A percentile compares a stretch with the other conserved stretches of the same genome.
Evolutionary conservation across 2,113 vertebrate genomes (phyloP).

Genomic region (Caranx melampygus): DNA sequence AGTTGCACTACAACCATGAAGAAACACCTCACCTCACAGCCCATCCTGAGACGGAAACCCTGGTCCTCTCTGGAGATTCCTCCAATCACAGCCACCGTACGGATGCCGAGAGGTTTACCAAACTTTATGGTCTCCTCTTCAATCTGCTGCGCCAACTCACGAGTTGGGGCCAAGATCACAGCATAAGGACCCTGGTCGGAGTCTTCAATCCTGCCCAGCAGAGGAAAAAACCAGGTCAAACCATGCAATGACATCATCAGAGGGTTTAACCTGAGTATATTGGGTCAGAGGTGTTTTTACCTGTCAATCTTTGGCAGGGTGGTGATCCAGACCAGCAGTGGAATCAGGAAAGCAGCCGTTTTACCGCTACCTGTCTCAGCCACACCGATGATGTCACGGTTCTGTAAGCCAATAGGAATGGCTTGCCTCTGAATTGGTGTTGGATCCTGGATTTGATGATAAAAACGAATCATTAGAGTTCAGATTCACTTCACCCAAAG

Average conservation of each 20-base stretch:
- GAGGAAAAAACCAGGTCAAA: background rate
- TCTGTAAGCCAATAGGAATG: constrained; percentile 98
- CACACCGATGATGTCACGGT: constrained; percentile 98
- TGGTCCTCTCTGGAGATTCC: constrained; percentile 98
- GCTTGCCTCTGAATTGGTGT: constrained; percentile 98
- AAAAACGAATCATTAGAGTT: background rate
- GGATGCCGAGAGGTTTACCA: constrained; percentile 95
- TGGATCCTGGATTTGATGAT: constrained; percentile 86
- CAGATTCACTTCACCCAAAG: background rate
- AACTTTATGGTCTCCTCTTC: constrained; percentile 99
- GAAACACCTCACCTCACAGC: constrained; percentile 89
- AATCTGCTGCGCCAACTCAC: constrained; percentile 98
- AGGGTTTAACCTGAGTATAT: background rate
- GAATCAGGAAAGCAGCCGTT: constrained; percentile 97
- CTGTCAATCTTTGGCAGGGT: constrained; percentile 97
- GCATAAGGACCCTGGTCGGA: constrained; percentile 98
- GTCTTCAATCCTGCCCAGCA: constrained; percentile 91
- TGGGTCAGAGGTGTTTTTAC: constrained; percentile 71
- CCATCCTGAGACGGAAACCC: constrained; percentile 97
- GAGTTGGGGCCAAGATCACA: constrained; percentile 96
- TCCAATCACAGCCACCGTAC: constrained; percentile 96
- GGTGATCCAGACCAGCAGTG: constrained; percentile 96
- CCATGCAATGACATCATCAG: background rate
- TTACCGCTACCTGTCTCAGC: constrained; percentile 98
- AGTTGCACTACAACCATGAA: too few relatives aligned